Percentiles rank a stretch among this genome's conserved stretches.
phyloP scores from a whole-genome alignment of 2,113 vertebrate genomes.

The Pandion haliaetus region DNA sequence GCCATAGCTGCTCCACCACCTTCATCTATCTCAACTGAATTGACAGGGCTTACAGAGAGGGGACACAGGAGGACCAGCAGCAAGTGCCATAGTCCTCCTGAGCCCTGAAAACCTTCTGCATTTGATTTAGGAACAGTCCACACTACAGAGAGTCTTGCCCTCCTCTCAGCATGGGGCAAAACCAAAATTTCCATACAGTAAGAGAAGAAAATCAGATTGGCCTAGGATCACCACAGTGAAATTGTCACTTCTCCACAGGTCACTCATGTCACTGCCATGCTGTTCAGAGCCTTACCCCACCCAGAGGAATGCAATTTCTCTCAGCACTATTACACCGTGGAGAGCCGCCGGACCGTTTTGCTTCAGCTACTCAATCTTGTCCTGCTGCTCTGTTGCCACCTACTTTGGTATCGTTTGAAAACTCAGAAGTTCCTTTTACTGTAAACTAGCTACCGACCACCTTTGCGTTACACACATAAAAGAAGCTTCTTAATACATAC shows the following conservation, averaged over 20 bases:
- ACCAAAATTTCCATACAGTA: not conserved
- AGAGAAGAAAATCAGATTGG: not conserved
- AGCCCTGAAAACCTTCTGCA: not conserved
- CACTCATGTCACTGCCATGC: not conserved
- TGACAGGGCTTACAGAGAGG: not conserved
- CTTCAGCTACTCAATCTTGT: not conserved
- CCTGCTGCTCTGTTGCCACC: not conserved
- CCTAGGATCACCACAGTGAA: not conserved
- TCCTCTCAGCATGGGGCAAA: not conserved
- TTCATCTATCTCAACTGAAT: not conserved
- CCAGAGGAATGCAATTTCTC: not conserved
- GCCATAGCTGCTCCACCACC: not conserved
- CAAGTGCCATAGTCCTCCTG: not conserved
- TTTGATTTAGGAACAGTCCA: not conserved
- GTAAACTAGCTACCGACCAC: not conserved
- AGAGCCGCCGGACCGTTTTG: not conserved
- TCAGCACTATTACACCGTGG: not conserved
- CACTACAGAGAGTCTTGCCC: not conserved
- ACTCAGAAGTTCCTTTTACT: not conserved
- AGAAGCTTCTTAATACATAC: not conserved
- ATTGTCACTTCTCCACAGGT: not conserved
- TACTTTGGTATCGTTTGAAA: not conserved
- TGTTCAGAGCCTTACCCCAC: not conserved
- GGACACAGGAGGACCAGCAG: not conserved
- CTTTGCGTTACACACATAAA: not conserved